phyloP scores from a whole-genome alignment of 2,113 vertebrate genomes.

The Strigops habroptila region DNA sequence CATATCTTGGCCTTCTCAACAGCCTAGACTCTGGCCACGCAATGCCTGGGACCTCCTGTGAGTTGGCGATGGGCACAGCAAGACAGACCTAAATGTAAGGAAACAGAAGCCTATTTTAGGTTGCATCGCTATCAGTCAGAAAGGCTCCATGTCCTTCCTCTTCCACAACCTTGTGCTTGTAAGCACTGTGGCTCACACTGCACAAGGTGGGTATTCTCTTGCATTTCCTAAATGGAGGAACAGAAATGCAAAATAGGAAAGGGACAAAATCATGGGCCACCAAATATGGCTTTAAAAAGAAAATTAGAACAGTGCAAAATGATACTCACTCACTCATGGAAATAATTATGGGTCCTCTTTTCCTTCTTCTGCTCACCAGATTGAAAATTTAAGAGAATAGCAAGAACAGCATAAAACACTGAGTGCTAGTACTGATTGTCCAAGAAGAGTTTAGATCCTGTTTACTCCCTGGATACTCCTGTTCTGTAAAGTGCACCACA shows the following conservation, averaged over 20 bases:
- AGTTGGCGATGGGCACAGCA: neutral
- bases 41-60: too few relatives aligned
- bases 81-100: neutral
- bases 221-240: neutral
- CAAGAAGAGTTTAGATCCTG: neutral
- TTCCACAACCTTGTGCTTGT: neutral
- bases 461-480: neutral
- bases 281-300: neutral
- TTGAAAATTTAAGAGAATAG: neutral
- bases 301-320: neutral
- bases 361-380: neutral
- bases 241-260: neutral
- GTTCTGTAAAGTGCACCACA: fast-evolving
- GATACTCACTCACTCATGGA: neutral
- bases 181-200: neutral
- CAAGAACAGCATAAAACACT: neutral
- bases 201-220: fast-evolving
- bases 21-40: neutral
- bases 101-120: neutral
- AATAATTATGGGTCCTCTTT: neutral
- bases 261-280: neutral
- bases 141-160: neutral
- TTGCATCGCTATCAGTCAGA: neutral
- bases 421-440: neutral
- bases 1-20: fast-evolving